Evolutionary conservation across 2,888 invertebrate species (phyloP).

Genomic region (Cataglyphis cursor): DNA sequence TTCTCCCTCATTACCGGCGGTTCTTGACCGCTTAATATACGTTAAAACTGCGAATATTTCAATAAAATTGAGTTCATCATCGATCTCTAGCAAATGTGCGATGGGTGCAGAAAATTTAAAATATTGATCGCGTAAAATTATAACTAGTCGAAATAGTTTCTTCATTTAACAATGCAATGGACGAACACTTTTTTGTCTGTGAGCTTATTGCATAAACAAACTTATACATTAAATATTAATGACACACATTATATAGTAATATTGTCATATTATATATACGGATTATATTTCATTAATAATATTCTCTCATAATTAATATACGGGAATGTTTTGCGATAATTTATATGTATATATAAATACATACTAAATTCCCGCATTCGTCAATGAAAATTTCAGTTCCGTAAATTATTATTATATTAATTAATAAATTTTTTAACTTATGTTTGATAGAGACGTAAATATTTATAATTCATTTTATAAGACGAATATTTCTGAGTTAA

Average conservation of each 20-base stretch:
- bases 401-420: not conserved
- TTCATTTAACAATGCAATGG: not conserved
- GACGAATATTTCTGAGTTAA: not conserved
- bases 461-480: conserved; percentile 25
- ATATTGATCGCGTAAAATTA: not conserved
- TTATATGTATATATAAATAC: not conserved
- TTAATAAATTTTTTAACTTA: not conserved
- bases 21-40: conserved; percentile 67
- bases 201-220: not conserved
- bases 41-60: conserved; percentile 51
- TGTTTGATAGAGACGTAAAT: conserved; percentile 7
- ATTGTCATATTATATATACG: not conserved
- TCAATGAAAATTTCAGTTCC: conserved; percentile 17
- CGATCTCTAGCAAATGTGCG: not conserved
- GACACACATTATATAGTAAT: not conserved
- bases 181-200: not conserved
- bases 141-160: not conserved
- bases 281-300: conserved; percentile 25
- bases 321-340: conserved; percentile 6
- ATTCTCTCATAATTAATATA: conserved; percentile 18
- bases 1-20: conserved; percentile 70
- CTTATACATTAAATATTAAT: not conserved
- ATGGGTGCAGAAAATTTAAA: not conserved
- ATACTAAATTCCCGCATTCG: conserved; percentile 2
- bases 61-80: not conserved